Evolutionary conservation across 2,888 invertebrate species (phyloP).

Genomic region (Lepidocyrtoides sp.): DNA sequence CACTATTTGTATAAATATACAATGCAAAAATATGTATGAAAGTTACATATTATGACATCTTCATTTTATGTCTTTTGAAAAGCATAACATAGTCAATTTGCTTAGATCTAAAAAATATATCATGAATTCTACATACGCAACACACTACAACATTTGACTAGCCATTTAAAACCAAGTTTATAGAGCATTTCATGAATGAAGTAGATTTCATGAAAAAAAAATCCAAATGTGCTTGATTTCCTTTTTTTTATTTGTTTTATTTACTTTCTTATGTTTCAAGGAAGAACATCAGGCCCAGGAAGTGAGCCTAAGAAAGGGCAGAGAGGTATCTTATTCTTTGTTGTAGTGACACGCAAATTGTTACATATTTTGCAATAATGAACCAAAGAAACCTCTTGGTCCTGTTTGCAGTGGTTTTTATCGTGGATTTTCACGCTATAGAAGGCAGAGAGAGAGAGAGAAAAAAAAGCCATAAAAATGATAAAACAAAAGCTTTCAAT

Average conservation of each 20-base stretch:
- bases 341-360: constrained; percentile 62
- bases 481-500: background rate
- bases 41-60: too few species aligned
- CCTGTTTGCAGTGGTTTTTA: constrained; percentile 66
- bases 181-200: background rate
- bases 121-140: too few species aligned
- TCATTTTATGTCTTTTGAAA: too few species aligned
- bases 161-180: too few species aligned
- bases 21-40: too few species aligned
- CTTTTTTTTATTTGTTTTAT: constrained; percentile 38
- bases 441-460: background rate
- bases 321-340: constrained; percentile 71
- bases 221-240: background rate
- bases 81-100: too few species aligned
- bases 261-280: constrained; percentile 72
- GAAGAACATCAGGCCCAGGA: constrained; percentile 65
- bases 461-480: background rate
- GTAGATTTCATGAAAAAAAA: background rate
- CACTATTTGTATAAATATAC: too few species aligned
- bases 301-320: constrained; percentile 66
- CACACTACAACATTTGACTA: too few species aligned
- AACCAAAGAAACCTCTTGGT: constrained; percentile 64
- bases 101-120: too few species aligned
- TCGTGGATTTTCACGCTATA: constrained; percentile 3
- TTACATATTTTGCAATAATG: constrained; percentile 33